A percentile compares a stretch with the other conserved stretches of the same genome.
Conservation (phyloP, 2,797 vertebrate genomes). For the Micromesistius poutassou region DNA sequence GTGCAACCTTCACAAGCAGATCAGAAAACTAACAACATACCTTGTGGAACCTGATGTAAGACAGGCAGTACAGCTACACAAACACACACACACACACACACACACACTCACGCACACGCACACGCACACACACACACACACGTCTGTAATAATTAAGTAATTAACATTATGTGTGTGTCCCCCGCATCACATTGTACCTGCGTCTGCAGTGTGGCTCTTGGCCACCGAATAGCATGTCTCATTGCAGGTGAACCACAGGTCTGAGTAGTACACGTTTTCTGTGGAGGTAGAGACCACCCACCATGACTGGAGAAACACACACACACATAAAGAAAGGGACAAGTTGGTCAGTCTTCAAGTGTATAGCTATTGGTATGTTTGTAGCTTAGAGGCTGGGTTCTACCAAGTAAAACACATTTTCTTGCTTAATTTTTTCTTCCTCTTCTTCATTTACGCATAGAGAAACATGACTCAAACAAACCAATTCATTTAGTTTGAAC, state of each 20-base stretch:
- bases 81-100: conserved; percentile 7
- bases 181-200: conserved; percentile 38
- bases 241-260: conserved; percentile 85
- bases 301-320: conserved; percentile 79
- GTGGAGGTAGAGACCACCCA: conserved; percentile 71
- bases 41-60: neutral
- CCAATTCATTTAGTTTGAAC: neutral
- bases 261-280: conserved; percentile 59
- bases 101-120: neutral
- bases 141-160: no score
- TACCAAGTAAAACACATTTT: no score
- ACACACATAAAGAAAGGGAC: neutral
- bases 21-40: neutral
- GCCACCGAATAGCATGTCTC: conserved; percentile 56
- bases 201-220: conserved; percentile 47
- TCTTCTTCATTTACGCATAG: neutral
- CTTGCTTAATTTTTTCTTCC: no score
- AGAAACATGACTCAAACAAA: neutral
- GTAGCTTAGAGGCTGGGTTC: no score
- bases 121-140: conserved; percentile 5
- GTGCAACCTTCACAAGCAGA: neutral
- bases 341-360: neutral
- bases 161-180: neutral
- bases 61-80: neutral
- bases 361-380: neutral